Conservation (phyloP, 2,888 invertebrate species). For the Panopea generosa region DNA sequence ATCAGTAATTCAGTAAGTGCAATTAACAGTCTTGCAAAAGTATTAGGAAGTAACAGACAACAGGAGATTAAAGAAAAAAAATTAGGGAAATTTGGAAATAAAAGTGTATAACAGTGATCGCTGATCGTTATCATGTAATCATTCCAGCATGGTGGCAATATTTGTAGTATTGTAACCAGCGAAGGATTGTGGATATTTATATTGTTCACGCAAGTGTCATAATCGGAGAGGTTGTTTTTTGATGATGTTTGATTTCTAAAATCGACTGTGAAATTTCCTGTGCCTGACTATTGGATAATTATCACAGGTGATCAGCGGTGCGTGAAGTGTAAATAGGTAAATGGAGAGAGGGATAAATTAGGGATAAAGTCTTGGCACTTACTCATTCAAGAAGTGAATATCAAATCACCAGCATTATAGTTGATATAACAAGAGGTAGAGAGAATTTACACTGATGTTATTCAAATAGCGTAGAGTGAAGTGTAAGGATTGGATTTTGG, state of each 20-base stretch:
- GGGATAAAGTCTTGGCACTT: neutral
- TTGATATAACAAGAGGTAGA: neutral
- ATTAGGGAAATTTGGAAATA: too few relatives aligned
- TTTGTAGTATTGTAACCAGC: slow-evolving; percentile 1
- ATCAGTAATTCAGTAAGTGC: too few relatives aligned
- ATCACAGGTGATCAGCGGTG: neutral
- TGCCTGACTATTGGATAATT: neutral
- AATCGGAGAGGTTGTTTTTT: neutral
- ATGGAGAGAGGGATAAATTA: neutral
- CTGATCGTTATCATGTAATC: too few relatives aligned
- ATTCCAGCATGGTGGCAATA: neutral
- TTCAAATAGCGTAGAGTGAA: too few relatives aligned
- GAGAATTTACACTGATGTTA: too few relatives aligned
- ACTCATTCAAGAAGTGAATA: neutral
- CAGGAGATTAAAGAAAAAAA: neutral
- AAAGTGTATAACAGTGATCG: too few relatives aligned
- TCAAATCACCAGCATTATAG: neutral
- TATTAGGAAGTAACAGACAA: too few relatives aligned
- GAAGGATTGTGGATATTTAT: neutral
- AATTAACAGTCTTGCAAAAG: too few relatives aligned
- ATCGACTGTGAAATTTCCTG: slow-evolving; percentile 8
- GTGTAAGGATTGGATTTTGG: too few relatives aligned
- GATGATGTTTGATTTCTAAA: slow-evolving; percentile 2
- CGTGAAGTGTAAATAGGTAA: neutral
- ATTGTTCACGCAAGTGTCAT: neutral